Evolutionary conservation across 53 echinoderm and acorn worm genomes (phyloP), one percentile per base, ranked within the genome.

Genomic region (Holothuria scabra): DNA sequence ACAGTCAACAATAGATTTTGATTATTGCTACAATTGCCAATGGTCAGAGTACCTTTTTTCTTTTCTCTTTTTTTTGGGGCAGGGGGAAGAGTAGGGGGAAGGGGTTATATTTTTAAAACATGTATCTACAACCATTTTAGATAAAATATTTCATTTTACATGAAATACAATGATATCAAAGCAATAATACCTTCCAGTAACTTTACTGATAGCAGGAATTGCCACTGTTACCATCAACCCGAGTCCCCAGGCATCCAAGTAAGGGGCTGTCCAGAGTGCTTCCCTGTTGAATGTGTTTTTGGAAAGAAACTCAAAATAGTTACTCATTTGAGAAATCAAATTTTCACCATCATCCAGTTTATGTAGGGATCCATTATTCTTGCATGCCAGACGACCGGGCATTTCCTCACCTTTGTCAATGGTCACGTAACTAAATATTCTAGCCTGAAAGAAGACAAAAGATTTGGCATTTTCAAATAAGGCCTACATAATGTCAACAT

Each of bases 211-310:
- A 34, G 88, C 94, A 23, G 99, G 99, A 31, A 94, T 94, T 2
- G 99, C 92, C 8, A 91, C 88, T 1, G 99, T 99, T 31, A 99
- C 99, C 99, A 99, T 94, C 56, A 94, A 82, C 12, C 94, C 94
- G 74, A 99, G 83, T 13, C 99, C 97, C 88, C 94, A 97, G 31
- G 97, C 94, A 84, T 97, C 97, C n/a, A 97, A 85, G 84, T 99
- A 99, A n/a, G 99, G 99, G 13, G 94, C 92, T 1, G 99, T 99
- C 99, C 99, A 99, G 38, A 93, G 89, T 8, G 92, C 91, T 7
- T 88, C 81, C 19, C 70, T 60, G 87, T 87, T 85, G 69, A 89
- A 81, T n/a, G 64, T 81, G 63, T 81, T 81, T 29, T 58, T 81
- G 9, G 81, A 81, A 4, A 81, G 81, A 63, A 81, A 81, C 65